phyloP scores from a whole-genome alignment of 2,113 vertebrate species.

The Ancistrus triradiatus region DNA sequence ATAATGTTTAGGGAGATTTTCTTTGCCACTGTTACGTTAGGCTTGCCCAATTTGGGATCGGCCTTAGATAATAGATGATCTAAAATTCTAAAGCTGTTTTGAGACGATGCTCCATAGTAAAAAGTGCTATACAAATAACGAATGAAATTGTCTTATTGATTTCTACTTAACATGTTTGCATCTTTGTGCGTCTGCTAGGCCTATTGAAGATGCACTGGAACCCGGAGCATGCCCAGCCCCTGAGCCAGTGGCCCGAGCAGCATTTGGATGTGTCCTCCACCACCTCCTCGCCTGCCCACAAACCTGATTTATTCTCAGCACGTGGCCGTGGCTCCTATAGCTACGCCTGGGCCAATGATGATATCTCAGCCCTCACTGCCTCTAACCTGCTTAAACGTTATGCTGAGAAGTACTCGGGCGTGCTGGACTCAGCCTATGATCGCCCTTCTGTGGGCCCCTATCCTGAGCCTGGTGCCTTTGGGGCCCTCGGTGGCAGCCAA shows the following conservation, averaged over 20 bases:
- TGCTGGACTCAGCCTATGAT: conserved; percentile 86
- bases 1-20: too few relatives aligned
- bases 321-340: conserved; percentile 78
- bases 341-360: conserved; percentile 96
- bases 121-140: too few relatives aligned
- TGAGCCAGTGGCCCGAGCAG: conserved; percentile 98
- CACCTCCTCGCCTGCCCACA: conserved; percentile 92
- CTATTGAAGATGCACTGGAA: conserved; percentile 99
- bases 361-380: conserved; percentile 92
- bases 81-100: too few relatives aligned
- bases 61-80: too few relatives aligned
- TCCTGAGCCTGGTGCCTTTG: conserved; percentile 78
- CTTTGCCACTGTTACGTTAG: too few relatives aligned
- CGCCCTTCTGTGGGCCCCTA: conserved; percentile 68
- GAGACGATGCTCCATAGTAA: too few relatives aligned
- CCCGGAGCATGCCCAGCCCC: conserved; percentile 97
- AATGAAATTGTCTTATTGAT: too few relatives aligned
- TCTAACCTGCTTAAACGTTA: conserved; percentile 96
- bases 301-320: conserved; percentile 80
- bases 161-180: not conserved
- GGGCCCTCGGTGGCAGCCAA: conserved; percentile 70
- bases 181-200: conserved; percentile 48
- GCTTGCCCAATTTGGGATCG: too few relatives aligned
- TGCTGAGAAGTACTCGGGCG: conserved; percentile 91
- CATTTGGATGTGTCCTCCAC: conserved; percentile 97